These are phyloP conservation scores for Orycteropus afer DNA, from an alignment of 2,113 vertebrate genomes.

Conservation along the genomic window DNA sequence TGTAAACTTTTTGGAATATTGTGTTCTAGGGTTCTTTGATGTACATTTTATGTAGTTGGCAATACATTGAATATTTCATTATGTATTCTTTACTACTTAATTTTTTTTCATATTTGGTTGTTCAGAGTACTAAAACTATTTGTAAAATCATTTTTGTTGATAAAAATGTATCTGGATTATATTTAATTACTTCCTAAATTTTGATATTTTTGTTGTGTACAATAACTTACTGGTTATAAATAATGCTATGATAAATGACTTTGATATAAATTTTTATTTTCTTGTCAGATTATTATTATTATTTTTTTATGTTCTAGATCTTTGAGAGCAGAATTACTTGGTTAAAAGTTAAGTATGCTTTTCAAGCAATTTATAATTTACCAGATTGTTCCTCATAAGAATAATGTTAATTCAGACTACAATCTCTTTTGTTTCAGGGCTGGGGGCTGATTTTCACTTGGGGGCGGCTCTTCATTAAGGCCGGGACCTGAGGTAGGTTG, in stretches of 20 bases:
- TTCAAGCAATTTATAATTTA: neutral
- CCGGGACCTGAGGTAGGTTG: too few species aligned
- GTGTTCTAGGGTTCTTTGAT: neutral
- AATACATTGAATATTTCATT: constrained; percentile 12
- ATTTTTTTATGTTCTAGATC: neutral
- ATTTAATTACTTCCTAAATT: neutral
- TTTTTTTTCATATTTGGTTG: neutral
- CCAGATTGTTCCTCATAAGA: neutral
- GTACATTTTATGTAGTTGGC: neutral
- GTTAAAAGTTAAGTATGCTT: neutral
- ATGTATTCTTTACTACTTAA: neutral
- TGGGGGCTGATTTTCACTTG: too few species aligned
- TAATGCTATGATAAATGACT: neutral
- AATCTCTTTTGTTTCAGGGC: neutral
- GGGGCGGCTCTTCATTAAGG: too few species aligned
- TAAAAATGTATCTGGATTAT: neutral
- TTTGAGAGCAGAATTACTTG: neutral
- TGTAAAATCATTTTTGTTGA: neutral
- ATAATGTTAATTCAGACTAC: neutral
- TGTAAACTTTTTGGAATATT: neutral
- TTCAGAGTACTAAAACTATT: neutral
- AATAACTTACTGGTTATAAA: neutral
- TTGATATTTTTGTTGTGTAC: neutral
- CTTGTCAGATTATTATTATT: neutral
- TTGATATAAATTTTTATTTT: neutral